Evolutionary conservation across 2,797 vertebrate genomes (phyloP).

Genomic region (Argyrosomus regius): DNA sequence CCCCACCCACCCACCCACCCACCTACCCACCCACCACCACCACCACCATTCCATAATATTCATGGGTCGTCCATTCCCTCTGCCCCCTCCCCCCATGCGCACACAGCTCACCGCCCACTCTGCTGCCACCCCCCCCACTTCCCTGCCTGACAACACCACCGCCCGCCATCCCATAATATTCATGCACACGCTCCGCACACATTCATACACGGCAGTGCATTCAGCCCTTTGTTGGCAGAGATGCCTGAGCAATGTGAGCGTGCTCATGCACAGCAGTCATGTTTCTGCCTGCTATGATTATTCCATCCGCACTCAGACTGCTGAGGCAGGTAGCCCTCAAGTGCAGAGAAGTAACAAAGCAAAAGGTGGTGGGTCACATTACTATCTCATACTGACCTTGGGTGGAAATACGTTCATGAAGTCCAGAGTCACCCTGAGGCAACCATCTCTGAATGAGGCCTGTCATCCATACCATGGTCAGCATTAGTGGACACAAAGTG

Average conservation of each 20-base stretch:
- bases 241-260: conserved; percentile 65
- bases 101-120: conserved; percentile 71
- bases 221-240: conserved; percentile 77
- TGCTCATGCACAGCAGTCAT: conserved; percentile 66
- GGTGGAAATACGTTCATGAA: conserved; percentile 20
- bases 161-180: conserved; percentile 85
- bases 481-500: conserved; percentile 49
- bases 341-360: conserved; percentile 33
- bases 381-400: conserved; percentile 73
- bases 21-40: conserved; percentile 26
- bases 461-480: conserved; percentile 65
- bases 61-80: conserved; percentile 75
- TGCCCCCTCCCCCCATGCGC: conserved; percentile 77
- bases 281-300: conserved; percentile 61
- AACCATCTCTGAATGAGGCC: conserved; percentile 75
- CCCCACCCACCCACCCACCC: conserved; percentile 51
- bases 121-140: conserved; percentile 67
- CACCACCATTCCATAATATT: conserved; percentile 86
- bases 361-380: conserved; percentile 66
- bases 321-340: conserved; percentile 59
- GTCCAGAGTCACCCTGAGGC: conserved; percentile 65
- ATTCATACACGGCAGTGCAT: conserved; percentile 70
- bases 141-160: conserved; percentile 84
- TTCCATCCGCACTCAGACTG: conserved; percentile 45
- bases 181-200: conserved; percentile 70